Base-by-base conservation (phyloP, 2,113 vertebrate species). In the Sterrhoptilus dennistouni region DNA sequence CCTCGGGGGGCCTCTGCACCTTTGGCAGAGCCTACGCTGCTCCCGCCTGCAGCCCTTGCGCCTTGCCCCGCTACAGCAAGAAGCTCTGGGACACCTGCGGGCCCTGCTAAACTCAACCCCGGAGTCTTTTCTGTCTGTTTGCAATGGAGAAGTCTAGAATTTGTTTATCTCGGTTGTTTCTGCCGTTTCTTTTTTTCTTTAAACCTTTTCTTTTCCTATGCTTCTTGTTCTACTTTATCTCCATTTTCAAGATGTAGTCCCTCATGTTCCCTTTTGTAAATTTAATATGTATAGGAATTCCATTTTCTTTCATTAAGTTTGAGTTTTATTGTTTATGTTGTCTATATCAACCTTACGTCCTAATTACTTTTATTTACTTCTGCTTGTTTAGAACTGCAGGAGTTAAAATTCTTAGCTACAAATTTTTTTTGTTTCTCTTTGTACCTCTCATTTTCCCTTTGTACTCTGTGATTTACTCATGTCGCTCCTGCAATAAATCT, bases 111-210 rank as follows among this genome's bases (percentile, higher is more conserved):
- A 20, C 6, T 2, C 14, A 4, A 2, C 3, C 9, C 10, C 17
- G 0, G 6, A 0, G 1, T 1, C 4, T 10, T 20, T 12, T 0
- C 4, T 1, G 0, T 11, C 2, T 33, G 1, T 7, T 0, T 0
- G 1, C 3, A 4, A 2, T 47, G 4, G 4, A 4, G 1, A 4
- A 27, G 1, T 8, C 3, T 52, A 2, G 2, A 6, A 14, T 0
- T 3, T 24, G 0, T 0, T 49, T 0, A 5, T 57, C 2, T 0
- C 0, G 0, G 1, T 5, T 14, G 0, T 38, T 87, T 0, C 1
- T 1, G 0, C 0, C 0, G 0, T 17, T 35, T 0, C 0, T 24
- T 0, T 49, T 66, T 31, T 2, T n/a, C 3, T 6, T 8, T 6
- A 10, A 6, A 0, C 0, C 4, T 18, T 36, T 8, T 11, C 0